These are phyloP conservation scores for Harmothoe impar DNA, from an alignment of 2,888 invertebrate genomes.

Conservation along the genomic window DNA sequence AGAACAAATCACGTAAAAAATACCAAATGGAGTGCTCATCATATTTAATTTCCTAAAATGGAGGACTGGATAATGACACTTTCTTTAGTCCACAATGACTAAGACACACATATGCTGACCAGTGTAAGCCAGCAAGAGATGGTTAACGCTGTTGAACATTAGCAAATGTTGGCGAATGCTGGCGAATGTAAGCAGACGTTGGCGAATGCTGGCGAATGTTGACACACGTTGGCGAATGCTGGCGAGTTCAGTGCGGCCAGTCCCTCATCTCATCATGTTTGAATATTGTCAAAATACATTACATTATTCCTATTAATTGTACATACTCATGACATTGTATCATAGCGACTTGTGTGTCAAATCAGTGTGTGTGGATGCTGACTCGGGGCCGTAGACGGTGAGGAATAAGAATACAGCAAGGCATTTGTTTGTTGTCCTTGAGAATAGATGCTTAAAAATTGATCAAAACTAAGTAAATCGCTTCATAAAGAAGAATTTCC, in stretches of 20 bases:
- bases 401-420: neutral
- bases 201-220: no score
- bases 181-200: no score
- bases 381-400: neutral
- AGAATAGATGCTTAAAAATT: neutral
- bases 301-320: slow-evolving; percentile 32
- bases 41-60: neutral
- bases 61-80: neutral
- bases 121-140: no score
- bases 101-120: no score
- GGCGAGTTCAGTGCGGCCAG: neutral
- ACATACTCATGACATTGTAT: slow-evolving; percentile 56
- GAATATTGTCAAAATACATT: slow-evolving; percentile 25
- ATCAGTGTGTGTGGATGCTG: slow-evolving; percentile 1
- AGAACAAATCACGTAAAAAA: neutral
- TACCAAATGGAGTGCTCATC: neutral
- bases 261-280: slow-evolving; percentile 45
- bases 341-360: slow-evolving; percentile 50
- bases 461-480: no score
- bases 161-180: no score
- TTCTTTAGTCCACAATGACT: neutral
- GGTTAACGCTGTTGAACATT: no score
- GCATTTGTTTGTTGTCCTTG: neutral
- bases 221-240: neutral
- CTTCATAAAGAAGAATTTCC: neutral